Conservation (phyloP, 2,888 invertebrate species). For the Nipponacmea schrenckii region DNA sequence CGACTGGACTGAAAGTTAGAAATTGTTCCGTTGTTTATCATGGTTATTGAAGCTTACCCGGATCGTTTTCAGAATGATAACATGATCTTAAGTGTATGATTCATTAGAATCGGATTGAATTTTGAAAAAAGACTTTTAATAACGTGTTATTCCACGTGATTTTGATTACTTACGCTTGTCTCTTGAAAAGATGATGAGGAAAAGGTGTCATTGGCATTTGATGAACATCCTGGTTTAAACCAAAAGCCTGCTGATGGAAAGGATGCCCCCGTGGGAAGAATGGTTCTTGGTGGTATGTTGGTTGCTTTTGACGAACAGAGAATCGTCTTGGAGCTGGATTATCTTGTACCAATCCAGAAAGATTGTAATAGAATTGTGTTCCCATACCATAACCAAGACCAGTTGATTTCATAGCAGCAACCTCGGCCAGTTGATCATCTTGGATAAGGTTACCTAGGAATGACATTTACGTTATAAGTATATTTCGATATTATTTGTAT, state of each 20-base stretch:
- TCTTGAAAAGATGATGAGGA: conserved; percentile 10
- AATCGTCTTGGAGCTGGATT: background rate
- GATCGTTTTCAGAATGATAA: too few species aligned
- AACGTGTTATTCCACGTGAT: too few species aligned
- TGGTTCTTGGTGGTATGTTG: too few species aligned
- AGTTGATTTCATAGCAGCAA: conserved; percentile 28
- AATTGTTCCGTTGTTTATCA: too few species aligned
- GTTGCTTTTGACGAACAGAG: too few species aligned
- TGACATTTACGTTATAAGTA: too few species aligned
- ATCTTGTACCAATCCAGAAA: background rate
- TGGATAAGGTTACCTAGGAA: conserved; percentile 25
- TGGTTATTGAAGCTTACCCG: too few species aligned
- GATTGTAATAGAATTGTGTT: conserved; percentile 1
- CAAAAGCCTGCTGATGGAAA: background rate
- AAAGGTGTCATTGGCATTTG: conserved; percentile 9
- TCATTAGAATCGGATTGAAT: too few species aligned
- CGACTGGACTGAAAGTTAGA: background rate
- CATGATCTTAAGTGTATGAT: too few species aligned
- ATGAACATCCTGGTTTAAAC: background rate
- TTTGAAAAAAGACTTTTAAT: too few species aligned
- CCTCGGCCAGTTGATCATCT: conserved; percentile 26
- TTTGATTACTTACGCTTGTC: background rate
- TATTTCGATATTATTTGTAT: too few species aligned
- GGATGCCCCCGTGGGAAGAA: too few species aligned
- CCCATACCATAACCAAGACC: conserved; percentile 24